Conservation (phyloP, 1,140 invertebrate genomes). For the Heliconius himera region DNA sequence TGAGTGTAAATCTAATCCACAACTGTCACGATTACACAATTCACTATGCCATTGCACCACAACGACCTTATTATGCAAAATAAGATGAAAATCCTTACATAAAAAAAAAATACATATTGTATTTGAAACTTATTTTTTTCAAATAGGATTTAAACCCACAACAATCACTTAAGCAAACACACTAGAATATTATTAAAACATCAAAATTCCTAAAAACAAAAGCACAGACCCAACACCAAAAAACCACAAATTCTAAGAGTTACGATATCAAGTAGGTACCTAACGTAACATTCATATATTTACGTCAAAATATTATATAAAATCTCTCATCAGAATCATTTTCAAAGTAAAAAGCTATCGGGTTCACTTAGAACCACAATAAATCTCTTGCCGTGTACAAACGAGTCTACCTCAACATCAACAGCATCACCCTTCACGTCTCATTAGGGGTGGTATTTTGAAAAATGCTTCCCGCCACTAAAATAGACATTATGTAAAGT, state of each 20-base stretch:
- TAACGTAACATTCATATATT: conserved; percentile 2
- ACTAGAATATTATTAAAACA: too few relatives aligned
- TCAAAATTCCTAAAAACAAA: too few relatives aligned
- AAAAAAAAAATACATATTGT: too few relatives aligned
- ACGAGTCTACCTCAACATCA: conserved; percentile 58
- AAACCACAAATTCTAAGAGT: not conserved
- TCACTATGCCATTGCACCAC: too few relatives aligned
- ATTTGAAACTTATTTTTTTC: too few relatives aligned
- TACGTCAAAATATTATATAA: conserved; percentile 36
- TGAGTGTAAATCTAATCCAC: too few relatives aligned
- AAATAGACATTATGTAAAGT: conserved; percentile 80
- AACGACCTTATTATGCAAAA: too few relatives aligned
- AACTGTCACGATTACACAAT: too few relatives aligned
- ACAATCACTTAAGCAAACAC: too few relatives aligned
- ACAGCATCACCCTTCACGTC: conserved; percentile 68
- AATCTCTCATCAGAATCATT: conserved; percentile 45
- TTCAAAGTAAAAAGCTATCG: conserved; percentile 53
- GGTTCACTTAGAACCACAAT: conserved; percentile 65
- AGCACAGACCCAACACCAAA: not conserved
- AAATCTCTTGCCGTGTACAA: conserved; percentile 57
- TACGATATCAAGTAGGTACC: too few relatives aligned
- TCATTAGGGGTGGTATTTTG: conserved; percentile 69
- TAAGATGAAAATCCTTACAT: too few relatives aligned
- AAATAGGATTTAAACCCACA: too few relatives aligned
- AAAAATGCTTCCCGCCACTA: conserved; percentile 72